Percentiles rank a stretch among this genome's conserved stretches.
phyloP scores from a whole-genome alignment of 1,140 invertebrate genomes.

The Musca domestica region DNA sequence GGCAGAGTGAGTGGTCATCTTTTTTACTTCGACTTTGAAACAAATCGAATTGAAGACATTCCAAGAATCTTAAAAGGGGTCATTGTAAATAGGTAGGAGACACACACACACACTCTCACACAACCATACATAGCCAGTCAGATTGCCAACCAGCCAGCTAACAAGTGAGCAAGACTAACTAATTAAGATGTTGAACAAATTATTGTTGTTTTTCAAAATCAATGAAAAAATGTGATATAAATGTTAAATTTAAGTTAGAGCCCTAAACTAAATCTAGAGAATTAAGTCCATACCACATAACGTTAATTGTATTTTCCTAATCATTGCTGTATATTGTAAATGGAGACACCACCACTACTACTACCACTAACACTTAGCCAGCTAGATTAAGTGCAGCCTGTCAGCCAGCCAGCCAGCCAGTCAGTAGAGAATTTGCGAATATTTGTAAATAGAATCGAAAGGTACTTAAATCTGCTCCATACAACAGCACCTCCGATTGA shows the following conservation, averaged over 20 bases:
- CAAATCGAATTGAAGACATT: slow-evolving; percentile 18
- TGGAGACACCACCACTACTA: no score
- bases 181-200: slow-evolving; percentile 9
- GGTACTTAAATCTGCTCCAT: no score
- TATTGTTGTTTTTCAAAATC: slow-evolving; percentile 6
- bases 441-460: no score
- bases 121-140: neutral
- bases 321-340: neutral
- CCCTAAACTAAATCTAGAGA: neutral
- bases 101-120: neutral
- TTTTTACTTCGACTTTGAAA: neutral
- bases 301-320: no score
- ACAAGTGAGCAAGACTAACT: neutral
- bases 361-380: no score
- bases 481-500: neutral
- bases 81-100: neutral
- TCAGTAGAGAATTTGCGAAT: no score
- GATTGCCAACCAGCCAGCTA: no score
- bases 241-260: slow-evolving; percentile 11
- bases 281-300: no score
- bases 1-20: no score
- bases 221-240: slow-evolving; percentile 16
- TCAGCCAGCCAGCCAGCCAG: no score
- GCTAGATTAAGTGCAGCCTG: no score
- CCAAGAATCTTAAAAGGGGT: slow-evolving; percentile 6